Percentiles rank a stretch among this genome's conserved stretches.
These are phyloP conservation scores for Eremobia ochroleuca DNA, from an alignment of 2,888 invertebrate species.

Conservation along the genomic window DNA sequence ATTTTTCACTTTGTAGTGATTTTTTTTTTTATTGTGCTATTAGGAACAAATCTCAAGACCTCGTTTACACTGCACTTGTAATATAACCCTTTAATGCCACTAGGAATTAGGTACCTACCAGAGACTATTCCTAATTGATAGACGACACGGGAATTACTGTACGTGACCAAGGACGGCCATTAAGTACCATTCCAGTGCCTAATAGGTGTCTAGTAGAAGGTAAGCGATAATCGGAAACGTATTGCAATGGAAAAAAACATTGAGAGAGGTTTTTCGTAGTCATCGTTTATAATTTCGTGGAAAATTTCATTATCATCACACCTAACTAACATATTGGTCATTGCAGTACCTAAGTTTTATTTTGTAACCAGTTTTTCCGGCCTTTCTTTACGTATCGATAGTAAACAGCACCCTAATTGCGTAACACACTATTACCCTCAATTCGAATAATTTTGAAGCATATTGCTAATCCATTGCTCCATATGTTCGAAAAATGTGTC, in stretches of 20 bases:
- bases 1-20: too few relatives aligned
- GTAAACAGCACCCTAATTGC: too few relatives aligned
- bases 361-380: too few relatives aligned
- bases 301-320: not conserved
- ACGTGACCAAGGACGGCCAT: constrained; percentile 23
- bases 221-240: not conserved
- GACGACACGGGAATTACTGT: constrained; percentile 42
- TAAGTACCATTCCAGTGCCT: constrained; percentile 4
- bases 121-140: constrained; percentile 56
- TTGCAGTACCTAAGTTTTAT: not conserved
- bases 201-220: not conserved
- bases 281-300: too few relatives aligned
- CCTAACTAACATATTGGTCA: fast-evolving
- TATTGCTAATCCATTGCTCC: too few relatives aligned
- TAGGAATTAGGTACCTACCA: not conserved
- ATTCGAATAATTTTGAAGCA: too few relatives aligned
- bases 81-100: constrained; percentile 38
- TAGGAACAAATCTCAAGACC: not conserved
- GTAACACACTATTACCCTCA: too few relatives aligned
- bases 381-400: too few relatives aligned
- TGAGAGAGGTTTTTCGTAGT: too few relatives aligned
- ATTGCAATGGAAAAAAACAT: not conserved
- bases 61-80: not conserved
- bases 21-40: too few relatives aligned
- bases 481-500: too few relatives aligned